These are phyloP conservation scores for Spicauda simplicius DNA, from an alignment of 2,888 invertebrate genomes.

Conservation along the genomic window DNA sequence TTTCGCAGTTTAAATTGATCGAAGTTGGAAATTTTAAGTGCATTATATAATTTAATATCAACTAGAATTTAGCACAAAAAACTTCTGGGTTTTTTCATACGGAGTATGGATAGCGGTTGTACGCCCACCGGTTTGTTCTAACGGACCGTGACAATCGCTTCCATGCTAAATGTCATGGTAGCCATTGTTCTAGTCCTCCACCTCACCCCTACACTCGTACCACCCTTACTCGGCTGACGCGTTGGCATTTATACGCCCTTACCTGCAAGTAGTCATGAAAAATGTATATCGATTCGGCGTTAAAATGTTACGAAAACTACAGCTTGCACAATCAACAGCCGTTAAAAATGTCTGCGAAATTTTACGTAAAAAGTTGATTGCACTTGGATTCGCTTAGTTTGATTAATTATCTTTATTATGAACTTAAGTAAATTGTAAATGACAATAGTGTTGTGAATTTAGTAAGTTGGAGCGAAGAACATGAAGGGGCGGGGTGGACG, in stretches of 20 bases:
- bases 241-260: constrained; percentile 75
- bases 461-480: constrained; percentile 53
- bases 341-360: constrained; percentile 4
- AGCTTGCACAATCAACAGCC: background rate
- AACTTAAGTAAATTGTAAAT: constrained; percentile 61
- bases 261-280: constrained; percentile 66
- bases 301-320: background rate
- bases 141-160: constrained; percentile 82
- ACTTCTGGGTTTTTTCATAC: constrained; percentile 60
- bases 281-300: constrained; percentile 64
- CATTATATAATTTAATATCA: too few species aligned
- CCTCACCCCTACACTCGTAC: constrained; percentile 49
- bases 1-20: background rate
- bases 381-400: constrained; percentile 46
- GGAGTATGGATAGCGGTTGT: constrained; percentile 67
- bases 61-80: background rate
- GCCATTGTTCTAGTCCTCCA: constrained; percentile 75
- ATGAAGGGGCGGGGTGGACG: constrained; percentile 58
- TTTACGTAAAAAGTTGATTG: constrained; percentile 26
- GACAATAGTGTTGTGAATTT: constrained; percentile 62
- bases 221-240: constrained; percentile 65
- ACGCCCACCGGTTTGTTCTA: constrained; percentile 71
- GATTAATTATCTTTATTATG: constrained; percentile 50
- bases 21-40: too few species aligned
- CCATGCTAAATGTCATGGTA: constrained; percentile 84